Evolutionary conservation across 2,888 invertebrate genomes (phyloP), one percentile per base, ranked within the genome.

Genomic region (Dendrolimus houi): DNA sequence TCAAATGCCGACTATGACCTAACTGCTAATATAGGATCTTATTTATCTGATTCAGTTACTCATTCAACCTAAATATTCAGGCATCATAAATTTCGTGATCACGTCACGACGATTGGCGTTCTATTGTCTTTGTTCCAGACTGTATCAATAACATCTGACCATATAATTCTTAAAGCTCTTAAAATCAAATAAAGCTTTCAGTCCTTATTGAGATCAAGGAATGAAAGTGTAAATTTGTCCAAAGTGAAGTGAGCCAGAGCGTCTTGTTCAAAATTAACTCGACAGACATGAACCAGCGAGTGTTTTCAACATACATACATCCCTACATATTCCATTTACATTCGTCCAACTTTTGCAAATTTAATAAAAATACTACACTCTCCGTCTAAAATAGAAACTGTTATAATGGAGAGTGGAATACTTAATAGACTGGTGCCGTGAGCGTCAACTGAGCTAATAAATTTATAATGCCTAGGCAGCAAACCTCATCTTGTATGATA

Each of bases 1-100:
- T 83, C 70, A 79, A 70, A 75, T 74, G 68, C 75, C 68, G 67
- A 70, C 75, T 71, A 72, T 71, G 67, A 65, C 78, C 85, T 79
- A 86, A 87, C 85, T 67, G 79, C 76, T 84, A 86, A 87, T 86
- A 85, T 81, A 83, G 81, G 77, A 77, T 77, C 69, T 75, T 67
- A 81, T 75, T 81, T 85, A 87, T 88, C 85, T 83, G 85, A 87
- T 87, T 81, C 82, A 78, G 80, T 79, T 85, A 86, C 82, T 85
- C 82, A 82, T 73, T 75, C 79, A 80, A 86, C 85, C 85, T 83
- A 77, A 83, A 85, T 86, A 81, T 85, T 83, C 75, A 47, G 72
- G 79, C 79, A 77, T 77, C 77, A 83, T 83, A 82, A 83, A 84
- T 78, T 80, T 72, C 66, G 64, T 70, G 67, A 65, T 69, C 70